Evolutionary conservation across 2,797 vertebrate genomes (phyloP), one percentile per base, ranked within the genome.

Genomic region (Gymnocypris eckloni): DNA sequence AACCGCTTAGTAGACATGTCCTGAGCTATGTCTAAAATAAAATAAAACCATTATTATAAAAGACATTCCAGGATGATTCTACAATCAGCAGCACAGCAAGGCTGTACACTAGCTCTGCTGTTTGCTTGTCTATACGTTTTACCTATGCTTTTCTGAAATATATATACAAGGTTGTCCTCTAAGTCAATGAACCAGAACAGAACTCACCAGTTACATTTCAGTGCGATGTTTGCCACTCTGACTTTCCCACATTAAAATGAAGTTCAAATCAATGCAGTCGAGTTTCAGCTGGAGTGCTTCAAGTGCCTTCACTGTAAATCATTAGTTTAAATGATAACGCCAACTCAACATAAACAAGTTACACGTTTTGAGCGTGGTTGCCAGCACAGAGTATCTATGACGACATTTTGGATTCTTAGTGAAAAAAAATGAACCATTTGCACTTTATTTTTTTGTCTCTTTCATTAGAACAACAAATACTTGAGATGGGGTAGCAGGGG

Each of bases 231-330:
- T 72, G 64, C 41, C 8, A 48, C 5, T 56, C 59, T 59, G 4
- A 41, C 45, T 87, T 72, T 79, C 61, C 59, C 54, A 73, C 22
- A 83, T 52, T 78, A 41, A 83, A 83, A 37, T 75, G 2, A n/a
- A 37, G 70, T 43, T 56, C 67, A 82, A 72, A 71, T 83, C 69
- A 67, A 73, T 79, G 12, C 66, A 39, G 12, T 39, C 7, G 10
- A 70, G 66, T 78, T 79, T 75, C 67, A 33, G 1, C 56, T 39
- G n/a, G 39, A 70, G 79, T 82, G 79, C 12, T 52, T 83, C 25
- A 22, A 37, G 10, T 11, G 59, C 50, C 6, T 41, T 64, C 4
- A 37, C 28, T 66, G 76, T 89, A 71, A 81, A 79, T 69, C 45
- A 82, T 79, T 83, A 25, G 52, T 78, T 50, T 64, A 67, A 61